Evolutionary conservation across 2,888 invertebrate genomes (phyloP).

Genomic region (Isoperla grammatica): DNA sequence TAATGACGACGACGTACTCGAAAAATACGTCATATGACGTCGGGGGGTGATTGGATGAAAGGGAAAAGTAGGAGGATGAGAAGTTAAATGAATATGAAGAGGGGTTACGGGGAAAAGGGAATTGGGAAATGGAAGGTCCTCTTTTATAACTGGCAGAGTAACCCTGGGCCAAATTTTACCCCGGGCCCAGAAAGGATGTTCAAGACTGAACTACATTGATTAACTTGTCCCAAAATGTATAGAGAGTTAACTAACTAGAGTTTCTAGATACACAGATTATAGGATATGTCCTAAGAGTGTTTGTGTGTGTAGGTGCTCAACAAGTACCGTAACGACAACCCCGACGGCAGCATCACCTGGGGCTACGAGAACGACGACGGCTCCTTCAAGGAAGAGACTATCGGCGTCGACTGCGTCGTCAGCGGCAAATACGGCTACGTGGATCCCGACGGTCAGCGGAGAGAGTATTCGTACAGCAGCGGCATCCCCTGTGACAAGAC

Average conservation of each 20-base stretch:
- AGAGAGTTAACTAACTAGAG: too few species aligned
- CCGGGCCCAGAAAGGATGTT: too few species aligned
- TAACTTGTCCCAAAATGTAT: too few species aligned
- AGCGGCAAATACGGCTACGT: slow-evolving; percentile 79
- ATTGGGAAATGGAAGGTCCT: too few species aligned
- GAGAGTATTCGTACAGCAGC: slow-evolving; percentile 77
- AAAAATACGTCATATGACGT: too few species aligned
- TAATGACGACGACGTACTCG: not conserved
- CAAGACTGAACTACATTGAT: too few species aligned
- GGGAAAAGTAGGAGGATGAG: not conserved
- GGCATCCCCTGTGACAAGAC: slow-evolving; percentile 65
- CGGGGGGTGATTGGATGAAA: too few species aligned
- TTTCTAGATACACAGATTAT: too few species aligned
- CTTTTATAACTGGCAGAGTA: not conserved
- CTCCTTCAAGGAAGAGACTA: slow-evolving; percentile 77
- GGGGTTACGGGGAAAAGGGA: not conserved
- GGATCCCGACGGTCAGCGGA: slow-evolving; percentile 74
- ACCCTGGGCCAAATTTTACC: not conserved
- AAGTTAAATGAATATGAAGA: not conserved
- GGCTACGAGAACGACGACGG: slow-evolving; percentile 86
- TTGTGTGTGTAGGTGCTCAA: slow-evolving; percentile 39
- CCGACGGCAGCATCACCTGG: slow-evolving; percentile 79
- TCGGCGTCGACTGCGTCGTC: slow-evolving; percentile 70
- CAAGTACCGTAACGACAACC: slow-evolving; percentile 69
- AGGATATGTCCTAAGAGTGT: too few species aligned